phyloP scores from a whole-genome alignment of 2,113 vertebrate species.

The Planiliza haematocheilus region DNA sequence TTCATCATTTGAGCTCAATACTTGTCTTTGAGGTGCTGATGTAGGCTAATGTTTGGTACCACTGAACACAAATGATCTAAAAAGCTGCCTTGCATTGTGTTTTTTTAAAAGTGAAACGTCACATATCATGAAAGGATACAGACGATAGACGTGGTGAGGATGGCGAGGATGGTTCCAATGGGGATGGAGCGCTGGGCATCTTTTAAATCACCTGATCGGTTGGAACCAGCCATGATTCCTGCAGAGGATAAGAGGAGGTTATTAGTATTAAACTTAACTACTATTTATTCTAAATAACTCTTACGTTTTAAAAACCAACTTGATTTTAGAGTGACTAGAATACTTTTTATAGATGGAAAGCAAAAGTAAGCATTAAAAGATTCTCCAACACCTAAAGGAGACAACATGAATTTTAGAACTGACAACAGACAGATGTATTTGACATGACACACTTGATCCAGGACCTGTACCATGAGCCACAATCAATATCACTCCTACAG shows the following conservation, averaged over 20 bases:
- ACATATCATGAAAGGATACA: slow-evolving; percentile 87
- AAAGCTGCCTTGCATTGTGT: background rate
- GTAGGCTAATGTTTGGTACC: background rate
- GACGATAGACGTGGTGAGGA: slow-evolving; percentile 92
- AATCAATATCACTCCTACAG: slow-evolving; percentile 1
- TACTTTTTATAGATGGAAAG: no score
- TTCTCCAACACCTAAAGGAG: no score
- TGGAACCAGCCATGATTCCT: slow-evolving; percentile 96
- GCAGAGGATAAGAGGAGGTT: slow-evolving; percentile 16
- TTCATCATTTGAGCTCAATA: no score
- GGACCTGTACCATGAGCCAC: background rate
- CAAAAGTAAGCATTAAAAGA: background rate
- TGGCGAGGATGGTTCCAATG: slow-evolving; percentile 91
- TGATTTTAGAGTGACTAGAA: background rate
- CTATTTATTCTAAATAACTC: no score
- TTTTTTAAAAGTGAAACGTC: background rate
- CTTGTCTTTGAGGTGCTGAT: background rate
- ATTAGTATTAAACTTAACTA: background rate
- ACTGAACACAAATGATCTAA: background rate
- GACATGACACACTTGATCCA: no score
- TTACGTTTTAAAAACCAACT: background rate
- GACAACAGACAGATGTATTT: no score
- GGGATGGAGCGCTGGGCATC: slow-evolving; percentile 95
- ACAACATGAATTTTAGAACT: background rate
- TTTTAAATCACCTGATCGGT: slow-evolving; percentile 92